Evolutionary conservation across 35 echinoderm and acorn worm genomes (phyloP).

Genomic region (Ptychodera flava): DNA sequence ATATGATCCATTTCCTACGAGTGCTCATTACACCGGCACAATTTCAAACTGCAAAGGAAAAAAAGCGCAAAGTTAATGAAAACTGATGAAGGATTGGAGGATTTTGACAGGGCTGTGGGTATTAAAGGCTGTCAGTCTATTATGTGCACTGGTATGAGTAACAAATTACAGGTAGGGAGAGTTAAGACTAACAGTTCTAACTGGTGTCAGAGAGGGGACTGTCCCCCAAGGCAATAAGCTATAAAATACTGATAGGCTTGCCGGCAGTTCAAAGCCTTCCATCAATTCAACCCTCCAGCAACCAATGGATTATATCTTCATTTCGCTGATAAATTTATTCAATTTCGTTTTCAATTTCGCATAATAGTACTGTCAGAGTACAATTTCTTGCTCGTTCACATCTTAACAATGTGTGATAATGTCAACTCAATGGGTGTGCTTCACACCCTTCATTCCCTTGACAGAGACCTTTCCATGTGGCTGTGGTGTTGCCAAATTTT

Average conservation of each 20-base stretch:
- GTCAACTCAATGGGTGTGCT: no score
- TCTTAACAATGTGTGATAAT: no score
- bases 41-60: not conserved
- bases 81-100: not conserved
- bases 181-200: not conserved
- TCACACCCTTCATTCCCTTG: no score
- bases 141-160: not conserved
- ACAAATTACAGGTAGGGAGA: not conserved
- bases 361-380: not conserved
- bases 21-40: not conserved
- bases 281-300: not conserved
- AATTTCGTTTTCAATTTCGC: not conserved
- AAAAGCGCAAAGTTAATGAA: not conserved
- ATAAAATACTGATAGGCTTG: not conserved
- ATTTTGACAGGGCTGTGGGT: not conserved
- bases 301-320: not conserved
- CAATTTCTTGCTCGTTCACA: not conserved
- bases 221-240: not conserved
- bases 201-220: not conserved
- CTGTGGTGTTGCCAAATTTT: no score
- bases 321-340: not conserved
- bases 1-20: not conserved
- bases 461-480: no score
- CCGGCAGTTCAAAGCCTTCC: not conserved
- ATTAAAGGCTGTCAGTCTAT: not conserved